phyloP scores from a whole-genome alignment of 2,888 invertebrate species.

The Caenorhabditis sinica region DNA sequence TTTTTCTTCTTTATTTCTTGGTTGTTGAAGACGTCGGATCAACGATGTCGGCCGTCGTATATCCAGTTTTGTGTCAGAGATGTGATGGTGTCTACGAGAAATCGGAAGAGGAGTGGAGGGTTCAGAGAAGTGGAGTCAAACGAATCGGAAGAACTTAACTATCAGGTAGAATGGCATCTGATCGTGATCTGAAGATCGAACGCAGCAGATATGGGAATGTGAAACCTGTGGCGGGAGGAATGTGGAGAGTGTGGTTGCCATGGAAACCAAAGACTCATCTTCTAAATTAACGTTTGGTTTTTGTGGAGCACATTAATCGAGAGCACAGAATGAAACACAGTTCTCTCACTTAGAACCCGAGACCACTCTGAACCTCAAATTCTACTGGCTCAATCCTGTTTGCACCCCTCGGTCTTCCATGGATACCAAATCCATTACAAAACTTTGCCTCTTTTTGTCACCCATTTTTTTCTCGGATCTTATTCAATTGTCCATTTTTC shows the following conservation, averaged over 20 bases:
- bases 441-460: not conserved
- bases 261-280: not conserved
- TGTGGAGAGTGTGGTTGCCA: not conserved
- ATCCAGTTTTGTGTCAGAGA: conserved; percentile 51
- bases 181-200: not conserved
- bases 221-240: not conserved
- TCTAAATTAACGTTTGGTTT: not conserved
- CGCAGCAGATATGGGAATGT: not conserved
- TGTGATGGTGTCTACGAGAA: conserved; percentile 45
- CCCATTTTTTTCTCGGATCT: conserved; percentile 13
- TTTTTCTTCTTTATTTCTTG: conserved; percentile 36
- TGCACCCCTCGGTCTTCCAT: not conserved
- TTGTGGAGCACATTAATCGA: no score
- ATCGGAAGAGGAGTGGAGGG: conserved; percentile 35
- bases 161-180: conserved; percentile 21
- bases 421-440: not conserved
- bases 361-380: no score
- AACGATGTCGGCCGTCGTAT: conserved; percentile 35
- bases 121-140: conserved; percentile 22
- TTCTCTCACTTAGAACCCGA: no score
- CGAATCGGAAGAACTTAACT: conserved; percentile 21
- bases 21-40: conserved; percentile 34
- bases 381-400: not conserved
- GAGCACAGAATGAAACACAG: no score
- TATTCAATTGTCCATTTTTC: conserved; percentile 40